A percentile compares a stretch with the other conserved stretches of the same genome.
These are phyloP conservation scores for Varanus komodoensis DNA, from an alignment of 2,113 vertebrate genomes.

Conservation along the genomic window DNA sequence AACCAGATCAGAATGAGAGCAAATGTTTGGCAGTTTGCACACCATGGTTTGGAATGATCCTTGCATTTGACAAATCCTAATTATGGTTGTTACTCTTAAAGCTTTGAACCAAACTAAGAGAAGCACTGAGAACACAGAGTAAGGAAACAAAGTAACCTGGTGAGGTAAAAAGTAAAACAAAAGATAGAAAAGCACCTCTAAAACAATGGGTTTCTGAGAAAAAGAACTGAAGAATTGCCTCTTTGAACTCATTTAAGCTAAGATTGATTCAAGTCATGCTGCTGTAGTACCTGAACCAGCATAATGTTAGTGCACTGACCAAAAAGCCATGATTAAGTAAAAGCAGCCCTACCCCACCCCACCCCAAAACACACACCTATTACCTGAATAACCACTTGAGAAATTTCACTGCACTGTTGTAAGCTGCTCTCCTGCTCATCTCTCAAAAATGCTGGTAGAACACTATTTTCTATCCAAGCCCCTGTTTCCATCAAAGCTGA, in stretches of 20 bases:
- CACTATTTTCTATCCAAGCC: slow-evolving; percentile 84
- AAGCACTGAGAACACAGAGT: neutral
- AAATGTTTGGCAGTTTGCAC: neutral
- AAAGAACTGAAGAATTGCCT: neutral
- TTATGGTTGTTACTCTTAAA: neutral
- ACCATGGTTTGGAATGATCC: neutral
- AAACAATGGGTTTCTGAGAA: neutral
- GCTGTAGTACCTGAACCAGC: neutral
- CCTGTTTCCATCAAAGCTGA: slow-evolving; percentile 80
- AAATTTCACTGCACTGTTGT: slow-evolving; percentile 66
- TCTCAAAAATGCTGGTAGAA: slow-evolving; percentile 79
- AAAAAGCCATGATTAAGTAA: neutral
- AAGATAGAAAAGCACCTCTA: neutral
- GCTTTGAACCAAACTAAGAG: too few relatives aligned
- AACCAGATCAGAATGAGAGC: neutral
- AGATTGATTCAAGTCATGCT: neutral
- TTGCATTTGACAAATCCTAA: neutral
- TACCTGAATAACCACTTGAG: slow-evolving; percentile 86
- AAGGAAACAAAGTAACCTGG: neutral
- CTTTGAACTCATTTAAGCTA: neutral
- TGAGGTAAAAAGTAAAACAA: neutral
- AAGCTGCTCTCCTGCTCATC: slow-evolving; percentile 60
- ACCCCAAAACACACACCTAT: slow-evolving; percentile 46
- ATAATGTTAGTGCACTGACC: neutral
- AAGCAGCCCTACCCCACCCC: neutral